Conservation (phyloP, 2,888 invertebrate species). For the Drosophila putrida region DNA sequence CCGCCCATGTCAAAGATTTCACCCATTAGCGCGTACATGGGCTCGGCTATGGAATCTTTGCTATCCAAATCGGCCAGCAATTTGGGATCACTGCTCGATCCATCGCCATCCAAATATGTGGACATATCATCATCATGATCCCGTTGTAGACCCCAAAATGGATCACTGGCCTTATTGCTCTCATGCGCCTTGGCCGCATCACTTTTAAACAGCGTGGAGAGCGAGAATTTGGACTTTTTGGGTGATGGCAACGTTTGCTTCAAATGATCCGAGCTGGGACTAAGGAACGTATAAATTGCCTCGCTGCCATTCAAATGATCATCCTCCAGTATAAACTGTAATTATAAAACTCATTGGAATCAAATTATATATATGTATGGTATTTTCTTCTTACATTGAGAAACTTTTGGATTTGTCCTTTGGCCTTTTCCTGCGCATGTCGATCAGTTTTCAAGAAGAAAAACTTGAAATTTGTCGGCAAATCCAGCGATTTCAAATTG, state of each 20-base stretch:
- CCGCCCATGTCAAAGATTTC: conserved; percentile 97
- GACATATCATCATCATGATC: conserved; percentile 94
- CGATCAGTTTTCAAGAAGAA: conserved; percentile 93
- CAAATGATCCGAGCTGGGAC: conserved; percentile 95
- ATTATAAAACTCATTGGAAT: background rate
- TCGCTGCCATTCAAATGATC: conserved; percentile 95
- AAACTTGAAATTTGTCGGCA: conserved; percentile 93
- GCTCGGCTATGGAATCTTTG: conserved; percentile 95
- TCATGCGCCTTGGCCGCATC: conserved; percentile 86
- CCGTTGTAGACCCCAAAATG: conserved; percentile 87
- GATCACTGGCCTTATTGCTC: conserved; percentile 86
- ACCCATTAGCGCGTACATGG: conserved; percentile 93
- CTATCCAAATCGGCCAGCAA: conserved; percentile 87
- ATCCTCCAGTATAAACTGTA: conserved; percentile 93
- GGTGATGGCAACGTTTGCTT: conserved; percentile 92
- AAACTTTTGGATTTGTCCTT: conserved; percentile 93
- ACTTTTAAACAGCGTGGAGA: conserved; percentile 94
- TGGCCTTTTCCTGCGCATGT: conserved; percentile 92
- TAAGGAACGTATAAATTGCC: conserved; percentile 95
- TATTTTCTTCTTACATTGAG: conserved; percentile 89
- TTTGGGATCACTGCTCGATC: conserved; percentile 83
- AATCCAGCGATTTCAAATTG: conserved; percentile 92
- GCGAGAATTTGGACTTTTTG: conserved; percentile 94
- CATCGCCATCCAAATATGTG: conserved; percentile 90
- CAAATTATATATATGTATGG: too few relatives aligned